phyloP scores from a whole-genome alignment of 2,797 vertebrate genomes.

The Orestias chungarensis region DNA sequence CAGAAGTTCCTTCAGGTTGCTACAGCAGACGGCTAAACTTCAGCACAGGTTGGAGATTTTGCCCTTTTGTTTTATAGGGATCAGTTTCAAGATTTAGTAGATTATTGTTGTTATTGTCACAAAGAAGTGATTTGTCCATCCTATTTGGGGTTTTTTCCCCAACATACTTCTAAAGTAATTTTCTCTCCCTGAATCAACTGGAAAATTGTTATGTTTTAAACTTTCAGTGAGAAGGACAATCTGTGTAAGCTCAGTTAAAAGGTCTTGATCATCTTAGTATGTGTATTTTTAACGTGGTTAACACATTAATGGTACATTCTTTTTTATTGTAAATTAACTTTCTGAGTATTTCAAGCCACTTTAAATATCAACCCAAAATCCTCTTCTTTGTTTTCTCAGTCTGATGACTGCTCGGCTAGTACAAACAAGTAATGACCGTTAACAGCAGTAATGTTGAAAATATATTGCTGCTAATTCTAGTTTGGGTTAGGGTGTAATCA shows the following conservation, averaged over 20 bases:
- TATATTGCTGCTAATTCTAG: background rate
- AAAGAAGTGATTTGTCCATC: background rate
- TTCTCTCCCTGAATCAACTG: background rate
- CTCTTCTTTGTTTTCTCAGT: background rate
- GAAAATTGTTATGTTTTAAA: background rate
- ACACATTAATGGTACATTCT: background rate
- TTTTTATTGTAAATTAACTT: background rate
- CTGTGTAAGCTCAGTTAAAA: background rate
- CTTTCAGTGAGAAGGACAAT: background rate
- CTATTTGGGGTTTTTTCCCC: background rate
- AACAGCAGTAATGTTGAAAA: background rate
- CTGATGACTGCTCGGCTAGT: no score
- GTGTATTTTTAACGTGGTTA: background rate
- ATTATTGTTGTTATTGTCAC: background rate
- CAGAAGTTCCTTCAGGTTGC: background rate
- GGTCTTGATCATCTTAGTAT: background rate
- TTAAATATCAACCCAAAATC: background rate
- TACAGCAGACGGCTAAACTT: background rate
- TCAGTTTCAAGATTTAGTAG: background rate
- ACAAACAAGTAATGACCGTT: background rate
- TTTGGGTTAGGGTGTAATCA: no score
- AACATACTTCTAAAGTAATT: background rate
- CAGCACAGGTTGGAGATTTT: background rate
- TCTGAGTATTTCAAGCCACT: background rate
- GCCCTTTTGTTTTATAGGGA: background rate